Evolutionary conservation across 2,113 vertebrate species (phyloP).

Genomic region (Hyla sarda): DNA sequence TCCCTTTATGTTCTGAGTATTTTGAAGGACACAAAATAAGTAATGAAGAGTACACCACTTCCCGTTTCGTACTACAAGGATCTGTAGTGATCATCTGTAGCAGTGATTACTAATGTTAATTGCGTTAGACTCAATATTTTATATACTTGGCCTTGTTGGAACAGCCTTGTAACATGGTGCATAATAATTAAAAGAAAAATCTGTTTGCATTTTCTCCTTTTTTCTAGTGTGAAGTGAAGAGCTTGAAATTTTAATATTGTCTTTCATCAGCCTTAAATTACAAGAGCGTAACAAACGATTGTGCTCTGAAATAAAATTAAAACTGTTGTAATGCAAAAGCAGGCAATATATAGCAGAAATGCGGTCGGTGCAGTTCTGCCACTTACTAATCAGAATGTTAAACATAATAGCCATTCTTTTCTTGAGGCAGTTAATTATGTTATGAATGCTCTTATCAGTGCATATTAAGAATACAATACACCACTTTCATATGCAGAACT

Average conservation of each 20-base stretch:
- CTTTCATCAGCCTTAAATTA: constrained; percentile 65
- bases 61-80: too few relatives aligned
- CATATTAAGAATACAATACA: constrained; percentile 70
- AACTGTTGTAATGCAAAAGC: constrained; percentile 70
- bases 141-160: constrained; percentile 31
- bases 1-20: too few relatives aligned
- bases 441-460: constrained; percentile 73
- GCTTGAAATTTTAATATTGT: constrained; percentile 61
- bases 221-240: constrained; percentile 59
- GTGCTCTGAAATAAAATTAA: constrained; percentile 67
- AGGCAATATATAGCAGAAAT: constrained; percentile 65
- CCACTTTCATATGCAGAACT: constrained; percentile 66
- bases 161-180: constrained; percentile 22
- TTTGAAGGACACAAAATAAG: too few relatives aligned
- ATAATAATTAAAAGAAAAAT: constrained; percentile 70
- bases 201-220: constrained; percentile 36
- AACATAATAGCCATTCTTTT: constrained; percentile 73
- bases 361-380: constrained; percentile 63
- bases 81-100: not conserved
- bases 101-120: constrained; percentile 12
- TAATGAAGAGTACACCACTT: too few relatives aligned
- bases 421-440: constrained; percentile 74
- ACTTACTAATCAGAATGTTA: constrained; percentile 74
- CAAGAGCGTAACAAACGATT: constrained; percentile 66
- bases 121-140: not conserved